Evolutionary conservation across 2,797 vertebrate genomes (phyloP), one percentile per base, ranked within the genome.

Genomic region (Enteromius treurensis): DNA sequence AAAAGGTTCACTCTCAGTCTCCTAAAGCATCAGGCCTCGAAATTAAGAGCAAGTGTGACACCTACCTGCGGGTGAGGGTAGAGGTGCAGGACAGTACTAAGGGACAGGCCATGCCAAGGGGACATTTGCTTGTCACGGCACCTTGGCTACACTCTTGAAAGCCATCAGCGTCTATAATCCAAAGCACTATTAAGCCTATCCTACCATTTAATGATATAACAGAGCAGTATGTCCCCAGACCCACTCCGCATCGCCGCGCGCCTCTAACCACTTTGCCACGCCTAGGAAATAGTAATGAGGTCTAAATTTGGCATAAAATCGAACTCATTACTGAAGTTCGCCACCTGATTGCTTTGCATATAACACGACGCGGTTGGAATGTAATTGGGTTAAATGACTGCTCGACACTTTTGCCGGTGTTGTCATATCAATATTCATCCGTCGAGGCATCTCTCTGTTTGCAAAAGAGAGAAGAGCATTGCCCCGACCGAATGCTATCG

Each of bases 281-380:
- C 95, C 95, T 95, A 94, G 88, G 95, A 95, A 92, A 95, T 94
- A 94, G 95, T 95, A 96, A 96, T 95, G 96, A 96, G 95, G 92
- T 93, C 95, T 96, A 98, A 97, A 98, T 97, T 96, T 96, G 95
- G 96, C 97, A 98, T 97, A 98, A 98, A 98, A 98, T 98, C 96
- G 95, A 97, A 96, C 96, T 98, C 95, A 98, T 98, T 98, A 98
- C 95, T 90, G 92, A 94, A 96, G 96, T 97, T 97, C 96, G 96
- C 92, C 94, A 95, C 95, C 96, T 96, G 96, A 97, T 97, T 96
- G 95, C 96, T 96, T 95, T 95, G 96, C 96, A 95, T 96, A 96
- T 96, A 97, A 96, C 94, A 94, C 95, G 95, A 92, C 93, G 94
- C 94, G 94, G 95, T 95, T 95, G 94, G 92, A 91, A 94, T 95